Percentiles rank a stretch among this genome's conserved stretches.
Evolutionary conservation across 2,113 vertebrate species (phyloP).

Genomic region (Passer domesticus): DNA sequence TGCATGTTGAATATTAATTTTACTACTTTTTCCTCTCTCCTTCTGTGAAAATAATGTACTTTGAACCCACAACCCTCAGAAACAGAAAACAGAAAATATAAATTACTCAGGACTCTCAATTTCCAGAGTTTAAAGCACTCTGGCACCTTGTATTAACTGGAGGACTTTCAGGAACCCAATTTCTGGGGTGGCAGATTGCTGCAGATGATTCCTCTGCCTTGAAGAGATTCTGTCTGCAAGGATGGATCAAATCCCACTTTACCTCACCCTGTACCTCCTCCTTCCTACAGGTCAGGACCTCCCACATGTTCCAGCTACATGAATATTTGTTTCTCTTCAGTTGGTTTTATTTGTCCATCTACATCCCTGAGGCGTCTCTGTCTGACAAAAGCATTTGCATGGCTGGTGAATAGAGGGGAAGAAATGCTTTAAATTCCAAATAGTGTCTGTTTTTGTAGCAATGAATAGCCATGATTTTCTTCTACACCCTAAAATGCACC

Average conservation of each 20-base stretch:
- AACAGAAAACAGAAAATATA: neutral
- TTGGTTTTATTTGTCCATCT: neutral
- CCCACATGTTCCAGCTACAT: neutral
- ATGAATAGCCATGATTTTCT: neutral
- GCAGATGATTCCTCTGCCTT: neutral
- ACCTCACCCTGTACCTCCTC: neutral
- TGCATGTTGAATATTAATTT: neutral
- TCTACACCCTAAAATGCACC: neutral
- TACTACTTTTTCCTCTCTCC: neutral
- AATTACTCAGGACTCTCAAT: neutral
- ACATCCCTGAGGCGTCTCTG: neutral
- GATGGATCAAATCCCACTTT: neutral
- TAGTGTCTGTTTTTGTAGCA: neutral
- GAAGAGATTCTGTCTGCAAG: neutral
- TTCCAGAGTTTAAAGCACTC: neutral
- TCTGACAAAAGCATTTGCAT: neutral
- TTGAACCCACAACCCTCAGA: neutral
- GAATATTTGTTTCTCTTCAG: neutral
- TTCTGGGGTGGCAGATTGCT: neutral
- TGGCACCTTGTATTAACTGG: neutral
- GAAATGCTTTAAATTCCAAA: neutral
- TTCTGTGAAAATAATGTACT: neutral
- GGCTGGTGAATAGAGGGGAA: neutral
- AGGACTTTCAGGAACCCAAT: neutral
- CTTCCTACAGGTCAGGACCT: neutral